These are phyloP conservation scores for Lymantria monacha DNA, from an alignment of 2,888 invertebrate genomes.

Conservation along the genomic window DNA sequence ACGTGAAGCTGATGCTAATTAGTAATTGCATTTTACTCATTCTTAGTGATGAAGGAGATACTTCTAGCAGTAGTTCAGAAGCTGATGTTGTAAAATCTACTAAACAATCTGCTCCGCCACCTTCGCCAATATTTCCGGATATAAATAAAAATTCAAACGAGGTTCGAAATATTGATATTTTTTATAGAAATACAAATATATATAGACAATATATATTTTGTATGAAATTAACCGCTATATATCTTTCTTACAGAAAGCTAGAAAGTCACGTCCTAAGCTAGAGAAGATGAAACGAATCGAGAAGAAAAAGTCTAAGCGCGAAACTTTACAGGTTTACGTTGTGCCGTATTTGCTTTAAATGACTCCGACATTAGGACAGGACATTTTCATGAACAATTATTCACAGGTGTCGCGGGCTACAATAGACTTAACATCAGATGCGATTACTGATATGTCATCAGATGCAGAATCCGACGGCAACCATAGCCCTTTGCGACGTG, in stretches of 20 bases:
- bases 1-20: neutral
- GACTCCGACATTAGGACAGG: neutral
- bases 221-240: too few species aligned
- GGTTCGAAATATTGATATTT: slow-evolving; percentile 33
- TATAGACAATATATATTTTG: too few species aligned
- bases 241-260: slow-evolving; percentile 54
- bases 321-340: slow-evolving; percentile 78
- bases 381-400: neutral
- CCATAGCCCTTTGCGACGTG: slow-evolving; percentile 69
- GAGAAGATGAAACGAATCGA: slow-evolving; percentile 72
- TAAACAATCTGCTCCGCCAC: slow-evolving; percentile 84
- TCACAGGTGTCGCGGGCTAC: slow-evolving; percentile 82
- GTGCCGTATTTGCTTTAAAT: neutral
- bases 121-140: slow-evolving; percentile 84
- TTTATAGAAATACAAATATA: neutral
- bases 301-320: slow-evolving; percentile 74
- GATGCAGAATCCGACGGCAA: slow-evolving; percentile 82
- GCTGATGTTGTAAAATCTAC: slow-evolving; percentile 82
- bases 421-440: slow-evolving; percentile 85
- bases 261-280: slow-evolving; percentile 60
- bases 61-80: slow-evolving; percentile 87
- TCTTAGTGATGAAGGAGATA: slow-evolving; percentile 89
- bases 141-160: slow-evolving; percentile 55
- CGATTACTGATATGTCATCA: slow-evolving; percentile 84
- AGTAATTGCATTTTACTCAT: neutral